A percentile compares a stretch with the other conserved stretches of the same genome.
phyloP scores from a whole-genome alignment of 2,113 vertebrate species.

The Pipra filicauda region DNA sequence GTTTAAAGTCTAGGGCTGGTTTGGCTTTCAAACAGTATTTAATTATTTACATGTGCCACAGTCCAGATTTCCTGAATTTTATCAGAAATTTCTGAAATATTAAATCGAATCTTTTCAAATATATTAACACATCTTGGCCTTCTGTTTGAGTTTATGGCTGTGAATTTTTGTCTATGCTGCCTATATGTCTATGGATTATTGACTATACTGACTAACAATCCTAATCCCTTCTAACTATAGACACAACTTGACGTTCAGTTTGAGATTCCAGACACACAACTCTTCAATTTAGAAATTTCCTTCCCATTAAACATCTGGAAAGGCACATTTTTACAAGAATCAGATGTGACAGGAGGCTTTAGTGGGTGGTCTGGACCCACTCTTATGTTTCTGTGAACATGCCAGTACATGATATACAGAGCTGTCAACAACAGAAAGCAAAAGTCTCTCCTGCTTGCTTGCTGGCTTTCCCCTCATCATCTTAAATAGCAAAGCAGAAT shows the following conservation, averaged over 20 bases:
- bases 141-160: background rate
- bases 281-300: background rate
- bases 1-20: background rate
- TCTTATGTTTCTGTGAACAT: background rate
- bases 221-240: background rate
- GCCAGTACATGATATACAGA: accelerated
- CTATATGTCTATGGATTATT: background rate
- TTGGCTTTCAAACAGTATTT: background rate
- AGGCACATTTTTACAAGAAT: background rate
- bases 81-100: background rate
- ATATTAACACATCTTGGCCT: background rate
- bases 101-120: background rate
- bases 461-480: accelerated
- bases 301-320: background rate
- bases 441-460: background rate
- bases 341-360: background rate
- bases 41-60: background rate
- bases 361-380: background rate
- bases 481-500: background rate
- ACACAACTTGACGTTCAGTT: background rate
- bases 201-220: background rate
- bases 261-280: background rate
- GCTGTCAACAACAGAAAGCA: background rate
- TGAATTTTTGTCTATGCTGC: background rate
- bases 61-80: background rate